Conservation (phyloP, 2,797 vertebrate genomes). For the Meda fulgida region DNA sequence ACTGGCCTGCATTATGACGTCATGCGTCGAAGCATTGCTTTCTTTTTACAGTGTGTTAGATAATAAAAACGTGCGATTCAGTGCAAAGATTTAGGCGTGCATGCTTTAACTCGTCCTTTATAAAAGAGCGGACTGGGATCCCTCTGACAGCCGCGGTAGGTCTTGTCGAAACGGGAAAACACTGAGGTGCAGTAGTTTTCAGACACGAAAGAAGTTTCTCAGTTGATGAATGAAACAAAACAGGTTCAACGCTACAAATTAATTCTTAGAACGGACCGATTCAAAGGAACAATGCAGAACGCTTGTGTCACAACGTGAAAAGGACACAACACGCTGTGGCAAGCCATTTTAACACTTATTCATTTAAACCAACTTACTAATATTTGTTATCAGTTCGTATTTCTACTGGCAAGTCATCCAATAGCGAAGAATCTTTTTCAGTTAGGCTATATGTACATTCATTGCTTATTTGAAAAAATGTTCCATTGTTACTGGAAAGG, state of each 20-base stretch:
- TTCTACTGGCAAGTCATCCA: not conserved
- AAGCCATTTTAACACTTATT: slow-evolving; percentile 5
- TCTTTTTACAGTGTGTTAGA: slow-evolving; percentile 59
- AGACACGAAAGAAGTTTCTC: slow-evolving; percentile 2
- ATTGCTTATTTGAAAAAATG: not conserved
- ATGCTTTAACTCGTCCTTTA: not conserved
- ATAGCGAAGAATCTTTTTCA: not conserved
- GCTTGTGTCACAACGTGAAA: slow-evolving; percentile 21
- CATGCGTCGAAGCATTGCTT: slow-evolving; percentile 75
- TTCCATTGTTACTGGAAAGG: not conserved
- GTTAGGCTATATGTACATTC: not conserved
- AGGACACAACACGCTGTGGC: slow-evolving; percentile 20
- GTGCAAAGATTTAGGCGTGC: slow-evolving; percentile 43
- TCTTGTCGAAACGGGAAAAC: slow-evolving; percentile 12
- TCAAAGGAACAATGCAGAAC: slow-evolving; percentile 30
- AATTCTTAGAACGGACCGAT: not conserved
- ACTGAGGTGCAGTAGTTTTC: not conserved
- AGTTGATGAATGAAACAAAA: slow-evolving; percentile 29
- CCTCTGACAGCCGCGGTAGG: not conserved
- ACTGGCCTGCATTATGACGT: slow-evolving; percentile 95
- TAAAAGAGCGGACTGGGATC: not conserved
- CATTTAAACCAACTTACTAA: not conserved
- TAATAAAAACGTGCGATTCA: slow-evolving; percentile 35
- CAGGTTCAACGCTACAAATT: not conserved
- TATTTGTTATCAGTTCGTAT: not conserved